These are phyloP conservation scores for Vesta saturnalis DNA, from an alignment of 2,888 invertebrate genomes.

Conservation along the genomic window DNA sequence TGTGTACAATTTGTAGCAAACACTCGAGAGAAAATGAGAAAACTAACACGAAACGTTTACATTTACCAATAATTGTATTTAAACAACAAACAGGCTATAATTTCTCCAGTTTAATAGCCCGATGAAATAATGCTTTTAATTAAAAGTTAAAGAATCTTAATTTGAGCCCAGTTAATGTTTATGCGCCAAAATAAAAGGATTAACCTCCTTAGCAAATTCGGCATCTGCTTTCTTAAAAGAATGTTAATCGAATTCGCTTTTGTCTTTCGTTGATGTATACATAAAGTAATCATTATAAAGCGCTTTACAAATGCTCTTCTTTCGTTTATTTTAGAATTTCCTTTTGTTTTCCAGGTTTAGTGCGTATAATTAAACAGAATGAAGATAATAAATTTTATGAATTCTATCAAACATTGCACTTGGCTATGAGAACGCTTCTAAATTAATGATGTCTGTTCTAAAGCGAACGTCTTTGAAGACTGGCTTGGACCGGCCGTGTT, in stretches of 20 bases:
- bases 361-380: conserved; percentile 32
- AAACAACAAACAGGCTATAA: conserved; percentile 50
- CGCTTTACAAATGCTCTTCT: conserved; percentile 23
- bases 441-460: conserved; percentile 18
- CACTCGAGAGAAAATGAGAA: conserved; percentile 42
- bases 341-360: conserved; percentile 29
- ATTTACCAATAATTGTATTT: conserved; percentile 49
- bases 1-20: conserved; percentile 34
- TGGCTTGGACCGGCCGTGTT: not conserved
- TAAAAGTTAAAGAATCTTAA: conserved; percentile 59
- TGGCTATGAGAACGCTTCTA: conserved; percentile 13
- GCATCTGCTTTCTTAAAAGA: conserved; percentile 42
- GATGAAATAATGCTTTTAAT: conserved; percentile 58
- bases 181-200: conserved; percentile 54
- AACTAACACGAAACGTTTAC: conserved; percentile 50
- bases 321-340: conserved; percentile 26
- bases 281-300: conserved; percentile 40
- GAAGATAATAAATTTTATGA: conserved; percentile 32
- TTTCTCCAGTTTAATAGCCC: conserved; percentile 50
- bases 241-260: conserved; percentile 51
- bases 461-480: conserved; percentile 13
- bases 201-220: conserved; percentile 44
- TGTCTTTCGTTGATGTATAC: conserved; percentile 47
- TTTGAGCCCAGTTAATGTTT: conserved; percentile 56
- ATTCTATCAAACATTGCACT: conserved; percentile 26